Conservation (phyloP, 2,113 vertebrate species). For the Calidris pugnax region DNA sequence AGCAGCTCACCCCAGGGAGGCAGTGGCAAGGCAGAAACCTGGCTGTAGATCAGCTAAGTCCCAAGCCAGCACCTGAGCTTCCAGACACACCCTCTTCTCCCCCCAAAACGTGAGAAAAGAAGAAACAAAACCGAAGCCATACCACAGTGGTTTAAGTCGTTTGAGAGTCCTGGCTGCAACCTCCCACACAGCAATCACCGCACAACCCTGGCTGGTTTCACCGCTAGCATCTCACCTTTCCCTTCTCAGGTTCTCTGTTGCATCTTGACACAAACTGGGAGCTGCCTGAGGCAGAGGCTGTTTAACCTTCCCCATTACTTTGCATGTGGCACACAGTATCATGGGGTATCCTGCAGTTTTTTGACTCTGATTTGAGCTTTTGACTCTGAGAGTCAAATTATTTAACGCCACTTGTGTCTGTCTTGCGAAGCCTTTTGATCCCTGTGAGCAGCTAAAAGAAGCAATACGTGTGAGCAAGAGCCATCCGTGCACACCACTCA, state of each 20-base stretch:
- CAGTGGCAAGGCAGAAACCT: neutral
- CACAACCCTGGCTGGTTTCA: neutral
- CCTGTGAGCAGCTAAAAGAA: neutral
- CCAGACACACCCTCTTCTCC: neutral
- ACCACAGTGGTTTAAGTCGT: neutral
- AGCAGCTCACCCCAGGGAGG: neutral
- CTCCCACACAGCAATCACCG: neutral
- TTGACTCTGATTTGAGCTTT: neutral
- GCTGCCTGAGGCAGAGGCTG: neutral
- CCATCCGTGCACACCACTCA: neutral
- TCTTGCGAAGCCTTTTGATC: neutral
- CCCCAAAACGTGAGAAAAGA: conserved; percentile 19
- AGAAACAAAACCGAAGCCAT: conserved; percentile 20
- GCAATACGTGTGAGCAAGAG: neutral
- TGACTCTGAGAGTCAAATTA: neutral
- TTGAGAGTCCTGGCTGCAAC: neutral
- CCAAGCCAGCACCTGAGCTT: neutral
- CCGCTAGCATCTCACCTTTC: neutral
- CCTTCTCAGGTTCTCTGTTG: neutral
- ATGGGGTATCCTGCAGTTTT: neutral
- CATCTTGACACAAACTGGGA: neutral
- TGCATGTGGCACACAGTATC: neutral
- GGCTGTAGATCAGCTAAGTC: neutral
- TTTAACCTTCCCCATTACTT: neutral
- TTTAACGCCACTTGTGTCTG: neutral